These are phyloP conservation scores for Melanotaenia maccullochi DNA, from an alignment of 2,797 vertebrate species.

Conservation along the genomic window DNA sequence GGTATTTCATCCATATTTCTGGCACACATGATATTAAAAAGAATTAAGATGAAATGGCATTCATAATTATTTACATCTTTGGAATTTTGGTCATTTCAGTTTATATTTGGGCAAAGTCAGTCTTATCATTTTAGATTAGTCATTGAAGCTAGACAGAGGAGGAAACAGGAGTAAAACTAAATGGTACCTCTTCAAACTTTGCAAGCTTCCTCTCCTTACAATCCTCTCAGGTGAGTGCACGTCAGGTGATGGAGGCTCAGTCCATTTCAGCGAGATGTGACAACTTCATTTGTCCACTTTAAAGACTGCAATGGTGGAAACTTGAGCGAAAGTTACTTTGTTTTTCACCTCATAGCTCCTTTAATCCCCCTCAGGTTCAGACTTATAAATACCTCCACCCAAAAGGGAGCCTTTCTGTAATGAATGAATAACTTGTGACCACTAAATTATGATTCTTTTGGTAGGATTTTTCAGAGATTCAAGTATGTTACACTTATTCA, in stretches of 20 bases:
- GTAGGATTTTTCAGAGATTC: neutral
- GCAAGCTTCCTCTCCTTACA: constrained; percentile 1
- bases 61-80: neutral
- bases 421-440: neutral
- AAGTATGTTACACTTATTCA: neutral
- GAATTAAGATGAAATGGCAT: neutral
- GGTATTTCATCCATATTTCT: no score
- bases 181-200: constrained; percentile 39
- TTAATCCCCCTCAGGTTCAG: constrained; percentile 43
- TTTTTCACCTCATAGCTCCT: constrained; percentile 18
- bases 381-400: constrained; percentile 24
- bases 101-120: neutral
- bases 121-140: neutral
- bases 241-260: constrained; percentile 25
- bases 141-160: neutral
- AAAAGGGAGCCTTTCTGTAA: constrained; percentile 2
- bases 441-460: neutral
- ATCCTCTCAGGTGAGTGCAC: constrained; percentile 26
- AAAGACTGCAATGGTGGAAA: neutral
- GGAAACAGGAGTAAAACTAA: neutral
- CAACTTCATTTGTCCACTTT: constrained; percentile 9
- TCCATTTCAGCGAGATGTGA: constrained; percentile 28
- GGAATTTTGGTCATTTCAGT: neutral
- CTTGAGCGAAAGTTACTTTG: neutral
- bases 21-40: neutral